Conservation (phyloP, 2,113 vertebrate species). For the Paradisaea rubra region DNA sequence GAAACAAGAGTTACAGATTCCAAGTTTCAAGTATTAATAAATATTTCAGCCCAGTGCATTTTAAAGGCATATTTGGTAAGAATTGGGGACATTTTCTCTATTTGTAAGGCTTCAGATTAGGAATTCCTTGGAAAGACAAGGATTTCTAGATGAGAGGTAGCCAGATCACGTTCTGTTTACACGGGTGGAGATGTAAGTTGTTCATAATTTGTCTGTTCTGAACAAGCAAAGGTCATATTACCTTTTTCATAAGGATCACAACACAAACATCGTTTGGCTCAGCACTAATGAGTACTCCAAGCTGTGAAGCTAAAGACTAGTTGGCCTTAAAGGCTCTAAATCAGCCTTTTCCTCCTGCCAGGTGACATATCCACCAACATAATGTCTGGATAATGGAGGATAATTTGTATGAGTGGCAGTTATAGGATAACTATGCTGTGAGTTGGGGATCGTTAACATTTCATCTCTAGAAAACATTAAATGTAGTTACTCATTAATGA, state of each 20-base stretch:
- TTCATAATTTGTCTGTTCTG: neutral
- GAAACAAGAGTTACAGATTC: neutral
- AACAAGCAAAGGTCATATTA: neutral
- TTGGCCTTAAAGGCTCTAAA: neutral
- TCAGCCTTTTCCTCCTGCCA: neutral
- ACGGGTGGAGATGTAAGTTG: neutral
- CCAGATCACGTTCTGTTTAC: neutral
- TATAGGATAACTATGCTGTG: neutral
- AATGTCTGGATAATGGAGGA: neutral
- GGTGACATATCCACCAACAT: neutral
- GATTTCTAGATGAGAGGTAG: neutral
- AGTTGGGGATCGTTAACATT: neutral
- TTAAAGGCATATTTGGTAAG: constrained; percentile 41
- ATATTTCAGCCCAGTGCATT: constrained; percentile 12
- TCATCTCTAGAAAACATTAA: neutral
- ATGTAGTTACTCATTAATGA: neutral
- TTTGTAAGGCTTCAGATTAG: neutral
- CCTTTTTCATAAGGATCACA: neutral
- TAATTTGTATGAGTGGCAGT: neutral
- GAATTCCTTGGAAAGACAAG: neutral
- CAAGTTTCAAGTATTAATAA: constrained; percentile 51
- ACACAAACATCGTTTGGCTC: neutral
- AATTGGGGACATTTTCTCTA: neutral
- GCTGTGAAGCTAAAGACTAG: neutral
- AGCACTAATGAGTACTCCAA: neutral